A percentile compares a stretch with the other conserved stretches of the same genome.
Conservation (phyloP, 1,140 invertebrate genomes). For the Panulirus ornatus region DNA sequence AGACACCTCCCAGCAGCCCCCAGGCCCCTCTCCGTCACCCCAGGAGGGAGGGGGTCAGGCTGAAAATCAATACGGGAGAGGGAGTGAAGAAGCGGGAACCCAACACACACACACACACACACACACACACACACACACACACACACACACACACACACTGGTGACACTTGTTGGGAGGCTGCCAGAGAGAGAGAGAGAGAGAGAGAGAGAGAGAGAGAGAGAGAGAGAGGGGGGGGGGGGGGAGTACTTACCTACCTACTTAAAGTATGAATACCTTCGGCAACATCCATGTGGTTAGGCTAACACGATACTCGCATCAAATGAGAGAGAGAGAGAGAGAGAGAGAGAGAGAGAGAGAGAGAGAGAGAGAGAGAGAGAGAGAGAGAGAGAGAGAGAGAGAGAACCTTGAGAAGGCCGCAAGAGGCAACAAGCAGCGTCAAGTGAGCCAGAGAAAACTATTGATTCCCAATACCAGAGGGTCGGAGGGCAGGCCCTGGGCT, state of each 20-base stretch:
- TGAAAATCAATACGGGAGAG: not conserved
- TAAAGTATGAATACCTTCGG: no score
- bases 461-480: not conserved
- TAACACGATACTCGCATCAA: no score
- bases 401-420: not conserved
- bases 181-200: not conserved
- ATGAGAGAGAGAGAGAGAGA: not conserved
- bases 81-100: not conserved
- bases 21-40: no score
- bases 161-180: not conserved
- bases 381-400: not conserved
- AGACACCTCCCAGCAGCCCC: no score
- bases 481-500: no score
- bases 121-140: no score
- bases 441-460: not conserved
- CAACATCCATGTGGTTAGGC: no score
- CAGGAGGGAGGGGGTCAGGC: no score
- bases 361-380: not conserved
- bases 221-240: not conserved
- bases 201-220: not conserved
- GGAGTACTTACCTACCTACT: no score
- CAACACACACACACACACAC: no score
- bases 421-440: not conserved
- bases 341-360: not conserved
- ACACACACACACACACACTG: no score